Base-by-base conservation (phyloP, 2,113 vertebrate species). In the Amazona vittata region DNA sequence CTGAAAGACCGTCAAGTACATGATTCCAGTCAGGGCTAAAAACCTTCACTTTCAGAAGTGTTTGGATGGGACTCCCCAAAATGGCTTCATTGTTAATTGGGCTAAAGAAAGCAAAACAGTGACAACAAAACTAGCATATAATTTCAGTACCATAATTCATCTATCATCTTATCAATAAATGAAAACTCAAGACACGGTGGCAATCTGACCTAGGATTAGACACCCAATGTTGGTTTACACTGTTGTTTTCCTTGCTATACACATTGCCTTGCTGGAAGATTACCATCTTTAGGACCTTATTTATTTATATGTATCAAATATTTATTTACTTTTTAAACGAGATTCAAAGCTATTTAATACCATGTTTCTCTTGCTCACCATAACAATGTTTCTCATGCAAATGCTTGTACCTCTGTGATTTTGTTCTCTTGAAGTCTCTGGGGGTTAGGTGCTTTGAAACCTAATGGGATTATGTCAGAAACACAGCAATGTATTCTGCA, bases 361-460 rank as follows among this genome's bases (percentile, higher is more conserved):
- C 60, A 59, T 33, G 22, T 68, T 84, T 82, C 44, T 47, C 22
- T 52, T 60, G 33, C 64, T 31, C 60, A 91, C 33, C 60, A 31
- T 55, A 83, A 17, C 43, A 75, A 12, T 24, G 12, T 46, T 89
- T 75, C 41, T 86, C 64, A 84, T 33, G 64, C 63, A 76, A 73
- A 82, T 62, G 31, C 26, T 68, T 50, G 26, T 39, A 39, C 20
- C 10, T 47, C 29, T 4, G 0, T 55, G 55, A 64, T 64, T 91
- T 62, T 78, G 14, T 78, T 87, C 74, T 50, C 80, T 63, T 55
- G 52, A 80, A 84, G 50, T 73, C 93, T 65, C 69, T 4, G 21
- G 39, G 47, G 89, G 31, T 96, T 87, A 82, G 69, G 81, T 79
- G 69, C 86, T 86, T 76, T 26, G 6, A 91, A 69, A 84, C 47